phyloP scores from a whole-genome alignment of 2,797 vertebrate genomes.

The Lycodopsis pacificus region DNA sequence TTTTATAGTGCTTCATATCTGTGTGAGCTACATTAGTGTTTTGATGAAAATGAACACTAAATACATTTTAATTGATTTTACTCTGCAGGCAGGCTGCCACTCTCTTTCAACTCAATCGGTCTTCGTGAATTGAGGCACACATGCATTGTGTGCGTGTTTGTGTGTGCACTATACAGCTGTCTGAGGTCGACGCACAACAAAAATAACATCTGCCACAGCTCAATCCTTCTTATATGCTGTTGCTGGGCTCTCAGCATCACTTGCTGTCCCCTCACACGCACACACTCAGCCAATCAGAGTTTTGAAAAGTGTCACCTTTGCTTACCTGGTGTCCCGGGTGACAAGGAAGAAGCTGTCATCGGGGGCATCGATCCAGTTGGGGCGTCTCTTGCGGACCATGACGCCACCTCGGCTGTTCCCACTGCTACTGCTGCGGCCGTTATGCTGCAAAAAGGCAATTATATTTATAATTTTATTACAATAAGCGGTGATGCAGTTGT shows the following conservation, averaged over 20 bases:
- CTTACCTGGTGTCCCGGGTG: slow-evolving; percentile 98
- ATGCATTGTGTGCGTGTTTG: neutral
- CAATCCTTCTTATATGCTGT: slow-evolving; percentile 7
- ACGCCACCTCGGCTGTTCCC: slow-evolving; percentile 78
- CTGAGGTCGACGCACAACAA: slow-evolving; percentile 20
- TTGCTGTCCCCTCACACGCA: slow-evolving; percentile 12
- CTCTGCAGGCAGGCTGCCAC: neutral
- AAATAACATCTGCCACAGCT: slow-evolving; percentile 31
- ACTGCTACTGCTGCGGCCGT: slow-evolving; percentile 80
- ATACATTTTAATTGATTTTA: neutral
- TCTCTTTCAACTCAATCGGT: neutral
- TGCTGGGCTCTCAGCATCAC: neutral
- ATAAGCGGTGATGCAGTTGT: neutral
- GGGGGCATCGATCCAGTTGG: slow-evolving; percentile 98
- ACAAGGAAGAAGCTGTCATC: slow-evolving; percentile 99
- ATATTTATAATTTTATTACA: neutral
- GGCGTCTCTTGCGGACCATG: slow-evolving; percentile 89
- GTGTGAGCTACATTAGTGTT: neutral
- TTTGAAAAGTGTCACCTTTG: slow-evolving; percentile 71
- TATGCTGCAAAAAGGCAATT: slow-evolving; percentile 75
- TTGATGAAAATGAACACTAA: neutral
- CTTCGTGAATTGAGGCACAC: neutral
- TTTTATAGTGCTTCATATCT: neutral
- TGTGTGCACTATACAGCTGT: neutral
- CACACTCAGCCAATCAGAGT: slow-evolving; percentile 64